Evolutionary conservation across 2,113 vertebrate species (phyloP).

Genomic region (Bostrychus sinensis): DNA sequence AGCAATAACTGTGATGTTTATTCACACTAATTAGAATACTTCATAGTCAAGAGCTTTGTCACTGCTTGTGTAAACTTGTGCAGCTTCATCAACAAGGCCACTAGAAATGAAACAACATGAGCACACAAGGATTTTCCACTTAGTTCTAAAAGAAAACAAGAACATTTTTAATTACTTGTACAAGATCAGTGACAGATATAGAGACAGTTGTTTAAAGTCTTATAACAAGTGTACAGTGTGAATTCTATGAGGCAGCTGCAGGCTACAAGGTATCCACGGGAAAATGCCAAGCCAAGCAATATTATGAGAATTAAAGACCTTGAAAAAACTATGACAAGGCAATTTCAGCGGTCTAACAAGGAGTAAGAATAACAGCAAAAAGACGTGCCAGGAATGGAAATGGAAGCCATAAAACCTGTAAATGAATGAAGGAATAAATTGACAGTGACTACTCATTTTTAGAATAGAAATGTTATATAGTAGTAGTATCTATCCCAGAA

Average conservation of each 20-base stretch:
- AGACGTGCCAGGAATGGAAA: slow-evolving; percentile 1
- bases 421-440: slow-evolving; percentile 5
- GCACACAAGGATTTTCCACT: slow-evolving; percentile 7
- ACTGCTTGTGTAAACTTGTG: slow-evolving; percentile 16
- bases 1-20: slow-evolving; percentile 55
- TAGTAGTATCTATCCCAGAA: no score
- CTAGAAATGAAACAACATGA: slow-evolving; percentile 32
- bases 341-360: slow-evolving; percentile 28
- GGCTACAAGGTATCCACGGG: slow-evolving; percentile 23
- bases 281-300: slow-evolving; percentile 30
- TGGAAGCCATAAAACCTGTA: background rate
- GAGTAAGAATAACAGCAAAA: slow-evolving; percentile 12
- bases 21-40: slow-evolving; percentile 68
- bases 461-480: no score
- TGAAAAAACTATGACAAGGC: slow-evolving; percentile 35
- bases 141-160: slow-evolving; percentile 11
- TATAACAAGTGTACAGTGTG: slow-evolving; percentile 9
- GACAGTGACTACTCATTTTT: background rate
- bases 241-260: slow-evolving; percentile 17
- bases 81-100: slow-evolving; percentile 33
- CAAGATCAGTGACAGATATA: slow-evolving; percentile 9
- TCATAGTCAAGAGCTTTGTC: slow-evolving; percentile 61
- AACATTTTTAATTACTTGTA: background rate
- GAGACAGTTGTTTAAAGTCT: slow-evolving; percentile 18
- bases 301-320: slow-evolving; percentile 31